Evolutionary conservation across 2,888 invertebrate species (phyloP), one percentile per base, ranked within the genome.

Genomic region (Rambutsinella grinnellia): DNA sequence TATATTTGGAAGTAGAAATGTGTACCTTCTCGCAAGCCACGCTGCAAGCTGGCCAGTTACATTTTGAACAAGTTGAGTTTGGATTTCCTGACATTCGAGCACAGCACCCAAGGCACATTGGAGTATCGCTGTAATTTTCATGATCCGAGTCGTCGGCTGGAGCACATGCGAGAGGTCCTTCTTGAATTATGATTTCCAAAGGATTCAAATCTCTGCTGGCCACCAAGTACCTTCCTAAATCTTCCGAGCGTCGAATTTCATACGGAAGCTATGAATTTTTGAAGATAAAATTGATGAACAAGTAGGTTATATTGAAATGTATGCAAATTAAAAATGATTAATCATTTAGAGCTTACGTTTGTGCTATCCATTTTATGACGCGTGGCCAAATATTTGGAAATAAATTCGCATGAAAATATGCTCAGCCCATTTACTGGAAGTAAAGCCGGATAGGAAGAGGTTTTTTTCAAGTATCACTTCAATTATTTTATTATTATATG

Each of bases 21-120:
- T n/a, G n/a, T 53, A 78, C 79, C 70, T 58, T 23, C 68, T 77
- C 71, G 56, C 79, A 79, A 1, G 60, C 54, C 8, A 28, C 26
- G 28, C 70, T 70, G 58, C 81, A 81, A 44, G 66, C 61, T 8
- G 81, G 81, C 75, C 79, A 71, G 13, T 24, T 56, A 36, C 81
- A 81, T 60, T 71, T 60, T 3, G 56, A 60, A 47, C 81, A 81
- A 13, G 58, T 47, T 23, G 61, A 26, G 17, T 56, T 57, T 0
- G 65, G 47, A 26, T 60, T 67, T 47, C 65, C 68, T n/a, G 57
- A 66, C 58, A 79, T 68, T 36, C 77, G 65, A 19, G 81, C 79
- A 61, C 63, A 81, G 27, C 81, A 81, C 2, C 81, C 79, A 5
- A 81, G 71, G 44, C 81, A 81, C 78, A 79, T 81, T 47, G 77